Percentiles rank a stretch among this genome's conserved stretches.
Conservation (phyloP, 2,888 invertebrate genomes). For the Phorcus lineatus region DNA sequence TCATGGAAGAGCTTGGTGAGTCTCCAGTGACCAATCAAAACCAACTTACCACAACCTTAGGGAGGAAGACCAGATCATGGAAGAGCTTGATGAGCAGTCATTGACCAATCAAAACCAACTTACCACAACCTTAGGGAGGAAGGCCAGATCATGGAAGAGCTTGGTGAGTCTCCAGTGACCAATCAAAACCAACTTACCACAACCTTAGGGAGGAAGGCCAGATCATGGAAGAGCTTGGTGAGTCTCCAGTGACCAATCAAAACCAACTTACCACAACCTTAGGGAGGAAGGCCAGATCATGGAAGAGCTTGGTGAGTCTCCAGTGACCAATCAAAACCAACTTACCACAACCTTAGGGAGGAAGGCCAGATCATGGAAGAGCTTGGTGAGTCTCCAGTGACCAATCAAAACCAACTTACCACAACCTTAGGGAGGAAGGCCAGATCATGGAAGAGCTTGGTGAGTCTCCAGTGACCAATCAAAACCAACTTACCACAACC, state of each 20-base stretch:
- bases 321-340: neutral
- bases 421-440: too few relatives aligned
- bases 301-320: constrained; percentile 60
- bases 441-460: too few relatives aligned
- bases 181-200: constrained; percentile 30
- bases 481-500: constrained; percentile 57
- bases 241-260: constrained; percentile 33
- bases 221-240: constrained; percentile 65
- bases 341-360: constrained; percentile 62
- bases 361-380: constrained; percentile 66
- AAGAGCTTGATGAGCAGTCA: too few relatives aligned
- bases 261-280: constrained; percentile 60
- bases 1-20: too few relatives aligned
- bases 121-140: constrained; percentile 63
- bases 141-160: constrained; percentile 69
- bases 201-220: constrained; percentile 55
- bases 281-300: constrained; percentile 58
- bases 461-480: neutral
- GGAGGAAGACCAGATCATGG: too few relatives aligned
- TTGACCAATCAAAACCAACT: too few relatives aligned
- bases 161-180: constrained; percentile 71
- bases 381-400: constrained; percentile 12
- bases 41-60: too few relatives aligned
- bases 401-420: too few relatives aligned
- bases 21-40: too few relatives aligned